Percentiles rank a stretch among this genome's conserved stretches.
Conservation (phyloP, 2,888 invertebrate genomes). For the Heliconius cydno region DNA sequence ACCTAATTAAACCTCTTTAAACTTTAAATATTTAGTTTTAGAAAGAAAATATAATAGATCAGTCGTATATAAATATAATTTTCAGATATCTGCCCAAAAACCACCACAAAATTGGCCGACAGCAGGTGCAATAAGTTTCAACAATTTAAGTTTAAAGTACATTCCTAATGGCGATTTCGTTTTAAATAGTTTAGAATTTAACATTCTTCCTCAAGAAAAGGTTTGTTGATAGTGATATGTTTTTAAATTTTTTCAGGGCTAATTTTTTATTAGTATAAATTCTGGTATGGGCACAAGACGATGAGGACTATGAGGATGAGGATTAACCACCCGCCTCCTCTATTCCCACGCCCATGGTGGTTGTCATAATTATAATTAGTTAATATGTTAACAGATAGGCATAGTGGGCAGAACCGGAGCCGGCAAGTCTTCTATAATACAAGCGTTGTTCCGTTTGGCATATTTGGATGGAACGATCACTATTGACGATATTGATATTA, state of each 20-base stretch:
- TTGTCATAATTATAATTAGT: too few relatives aligned
- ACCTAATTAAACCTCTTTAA: too few relatives aligned
- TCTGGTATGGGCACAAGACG: too few relatives aligned
- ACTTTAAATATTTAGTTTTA: too few relatives aligned
- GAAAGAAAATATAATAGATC: not conserved
- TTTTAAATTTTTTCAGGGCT: too few relatives aligned
- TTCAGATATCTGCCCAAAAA: slow-evolving; percentile 60
- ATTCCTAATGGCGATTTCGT: slow-evolving; percentile 77
- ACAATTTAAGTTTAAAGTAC: slow-evolving; percentile 81
- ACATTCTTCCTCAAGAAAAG: slow-evolving; percentile 80
- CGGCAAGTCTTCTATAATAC: slow-evolving; percentile 88
- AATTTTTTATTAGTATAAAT: too few relatives aligned
- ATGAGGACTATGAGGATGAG: too few relatives aligned
- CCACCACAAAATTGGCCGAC: slow-evolving; percentile 80
- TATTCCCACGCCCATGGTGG: too few relatives aligned
- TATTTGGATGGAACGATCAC: slow-evolving; percentile 85
- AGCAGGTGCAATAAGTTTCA: slow-evolving; percentile 78
- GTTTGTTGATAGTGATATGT: slow-evolving; percentile 48
- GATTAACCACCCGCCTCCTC: too few relatives aligned
- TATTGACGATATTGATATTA: slow-evolving; percentile 87
- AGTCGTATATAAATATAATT: not conserved
- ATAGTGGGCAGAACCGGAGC: slow-evolving; percentile 87
- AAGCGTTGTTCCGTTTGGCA: slow-evolving; percentile 86
- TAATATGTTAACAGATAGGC: slow-evolving; percentile 74
- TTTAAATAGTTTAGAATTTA: slow-evolving; percentile 79